Percentiles rank a stretch among this genome's conserved stretches.
Conservation (phyloP, 1,140 invertebrate genomes). For the Trachymyrmex septentrionalis region DNA sequence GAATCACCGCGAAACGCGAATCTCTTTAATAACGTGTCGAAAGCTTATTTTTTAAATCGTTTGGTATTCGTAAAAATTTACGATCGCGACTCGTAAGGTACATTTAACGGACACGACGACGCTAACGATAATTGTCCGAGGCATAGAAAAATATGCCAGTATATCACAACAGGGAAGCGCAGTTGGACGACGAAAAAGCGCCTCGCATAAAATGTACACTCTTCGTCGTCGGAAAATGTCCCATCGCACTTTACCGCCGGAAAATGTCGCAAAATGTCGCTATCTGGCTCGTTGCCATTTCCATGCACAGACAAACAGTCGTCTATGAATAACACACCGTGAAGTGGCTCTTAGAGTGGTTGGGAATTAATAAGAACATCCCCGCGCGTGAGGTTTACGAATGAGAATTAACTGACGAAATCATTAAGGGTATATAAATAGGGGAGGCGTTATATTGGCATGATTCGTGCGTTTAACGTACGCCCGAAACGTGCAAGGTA, state of each 20-base stretch:
- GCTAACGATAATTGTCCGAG: constrained; percentile 24
- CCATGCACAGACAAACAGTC: constrained; percentile 39
- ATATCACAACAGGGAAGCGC: constrained; percentile 15
- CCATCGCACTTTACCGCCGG: constrained; percentile 42
- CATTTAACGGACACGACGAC: constrained; percentile 1
- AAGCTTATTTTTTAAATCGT: background rate
- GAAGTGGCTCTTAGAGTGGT: constrained; percentile 4
- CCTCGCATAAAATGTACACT: constrained; percentile 34
- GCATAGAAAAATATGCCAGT: constrained; percentile 35
- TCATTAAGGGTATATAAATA: background rate
- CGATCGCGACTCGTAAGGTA: background rate
- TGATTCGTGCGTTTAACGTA: background rate
- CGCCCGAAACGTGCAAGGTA: background rate
- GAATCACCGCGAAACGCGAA: background rate
- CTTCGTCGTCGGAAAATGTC: constrained; percentile 39
- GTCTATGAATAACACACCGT: constrained; percentile 16
- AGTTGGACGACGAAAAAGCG: constrained; percentile 39
- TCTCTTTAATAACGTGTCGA: background rate
- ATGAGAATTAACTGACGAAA: constrained; percentile 6
- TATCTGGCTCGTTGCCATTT: constrained; percentile 52
- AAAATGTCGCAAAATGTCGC: constrained; percentile 45
- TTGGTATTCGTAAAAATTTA: background rate
- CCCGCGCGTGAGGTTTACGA: background rate
- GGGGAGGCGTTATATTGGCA: background rate
- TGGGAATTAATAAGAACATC: constrained; percentile 34